phyloP scores from a whole-genome alignment of 2,113 vertebrate genomes.

The Paratilapia polleni region DNA sequence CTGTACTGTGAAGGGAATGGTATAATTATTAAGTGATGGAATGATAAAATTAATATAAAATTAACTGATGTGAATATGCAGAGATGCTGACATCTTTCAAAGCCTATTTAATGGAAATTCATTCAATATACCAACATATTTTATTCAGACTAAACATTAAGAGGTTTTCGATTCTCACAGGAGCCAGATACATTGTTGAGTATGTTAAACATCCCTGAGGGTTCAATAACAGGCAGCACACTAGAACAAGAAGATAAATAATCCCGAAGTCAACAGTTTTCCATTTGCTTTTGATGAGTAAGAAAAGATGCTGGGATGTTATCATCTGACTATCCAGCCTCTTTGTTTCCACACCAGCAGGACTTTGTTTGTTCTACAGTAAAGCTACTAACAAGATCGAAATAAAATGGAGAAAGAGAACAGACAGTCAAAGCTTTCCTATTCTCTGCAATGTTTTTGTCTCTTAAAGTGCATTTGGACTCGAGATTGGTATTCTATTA shows the following conservation, averaged over 20 bases:
- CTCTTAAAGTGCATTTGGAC: background rate
- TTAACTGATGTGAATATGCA: background rate
- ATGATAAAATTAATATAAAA: background rate
- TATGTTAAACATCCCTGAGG: background rate
- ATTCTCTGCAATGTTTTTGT: constrained; percentile 7
- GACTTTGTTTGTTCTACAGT: constrained; percentile 5
- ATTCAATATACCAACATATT: background rate
- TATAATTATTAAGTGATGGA: background rate
- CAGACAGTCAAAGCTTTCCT: background rate
- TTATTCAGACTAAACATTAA: background rate
- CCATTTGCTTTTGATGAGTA: background rate
- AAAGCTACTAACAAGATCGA: background rate
- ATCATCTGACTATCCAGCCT: background rate
- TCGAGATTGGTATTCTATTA: background rate
- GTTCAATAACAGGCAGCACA: no score
- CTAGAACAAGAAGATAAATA: no score
- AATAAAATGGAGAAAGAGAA: background rate
- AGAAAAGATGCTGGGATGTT: background rate
- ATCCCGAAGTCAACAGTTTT: background rate
- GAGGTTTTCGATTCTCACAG: background rate
- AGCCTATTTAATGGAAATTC: background rate
- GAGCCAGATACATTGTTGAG: background rate
- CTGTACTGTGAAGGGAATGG: background rate
- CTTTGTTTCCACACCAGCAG: background rate
- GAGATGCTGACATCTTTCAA: background rate